phyloP scores from a whole-genome alignment of 2,113 vertebrate genomes.

The Atractosteus spatula region DNA sequence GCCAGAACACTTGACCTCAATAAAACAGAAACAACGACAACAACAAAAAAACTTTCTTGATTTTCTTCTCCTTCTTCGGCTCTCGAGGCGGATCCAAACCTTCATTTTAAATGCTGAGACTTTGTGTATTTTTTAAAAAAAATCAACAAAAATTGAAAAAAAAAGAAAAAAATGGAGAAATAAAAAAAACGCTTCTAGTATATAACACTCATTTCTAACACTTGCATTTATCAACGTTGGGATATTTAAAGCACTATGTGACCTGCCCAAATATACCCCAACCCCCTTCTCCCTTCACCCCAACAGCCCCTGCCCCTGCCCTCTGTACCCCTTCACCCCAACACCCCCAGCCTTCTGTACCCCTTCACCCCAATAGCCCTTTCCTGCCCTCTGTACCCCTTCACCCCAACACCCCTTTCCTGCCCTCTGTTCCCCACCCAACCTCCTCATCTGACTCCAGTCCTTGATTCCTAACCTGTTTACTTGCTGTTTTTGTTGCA shows the following conservation, averaged over 20 bases:
- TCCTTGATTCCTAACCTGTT: constrained; percentile 49
- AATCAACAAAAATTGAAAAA: constrained; percentile 20
- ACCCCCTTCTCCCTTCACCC: not conserved
- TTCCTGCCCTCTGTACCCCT: not conserved
- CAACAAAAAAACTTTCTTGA: not conserved
- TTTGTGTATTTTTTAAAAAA: constrained; percentile 61
- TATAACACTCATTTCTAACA: constrained; percentile 60
- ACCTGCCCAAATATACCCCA: constrained; percentile 37
- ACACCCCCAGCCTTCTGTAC: too few relatives aligned
- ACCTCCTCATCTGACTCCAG: constrained; percentile 28
- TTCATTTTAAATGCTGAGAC: constrained; percentile 36
- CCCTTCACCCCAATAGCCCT: too few relatives aligned
- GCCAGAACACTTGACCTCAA: not conserved
- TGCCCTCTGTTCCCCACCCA: constrained; percentile 24
- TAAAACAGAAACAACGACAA: not conserved
- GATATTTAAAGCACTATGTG: constrained; percentile 65
- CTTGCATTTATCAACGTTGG: constrained; percentile 63
- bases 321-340: constrained; percentile 18
- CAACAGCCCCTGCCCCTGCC: constrained; percentile 20
- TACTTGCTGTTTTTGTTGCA: constrained; percentile 66
- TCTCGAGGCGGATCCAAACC: constrained; percentile 24
- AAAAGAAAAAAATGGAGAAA: constrained; percentile 48
- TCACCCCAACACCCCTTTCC: constrained; percentile 5
- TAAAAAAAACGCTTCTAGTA: constrained; percentile 71
- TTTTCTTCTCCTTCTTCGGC: constrained; percentile 40